Evolutionary conservation across 2,888 invertebrate genomes (phyloP).

Genomic region (Macrophya annulata): DNA sequence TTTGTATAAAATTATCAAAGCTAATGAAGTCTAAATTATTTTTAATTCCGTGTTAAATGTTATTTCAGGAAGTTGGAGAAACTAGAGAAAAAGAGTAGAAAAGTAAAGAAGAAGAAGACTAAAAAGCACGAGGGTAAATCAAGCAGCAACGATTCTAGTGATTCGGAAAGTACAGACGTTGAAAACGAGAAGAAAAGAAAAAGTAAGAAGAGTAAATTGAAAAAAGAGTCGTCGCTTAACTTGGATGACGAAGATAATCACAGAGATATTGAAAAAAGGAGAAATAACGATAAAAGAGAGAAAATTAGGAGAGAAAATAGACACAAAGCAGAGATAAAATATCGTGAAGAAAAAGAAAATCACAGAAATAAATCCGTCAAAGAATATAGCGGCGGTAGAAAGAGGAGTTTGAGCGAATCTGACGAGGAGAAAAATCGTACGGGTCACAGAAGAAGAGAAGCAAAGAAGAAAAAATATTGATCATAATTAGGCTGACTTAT

Average conservation of each 20-base stretch:
- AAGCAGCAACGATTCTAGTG: constrained; percentile 64
- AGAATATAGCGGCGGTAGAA: constrained; percentile 61
- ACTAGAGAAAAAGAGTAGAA: constrained; percentile 83
- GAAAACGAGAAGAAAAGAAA: constrained; percentile 62
- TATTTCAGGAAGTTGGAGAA: constrained; percentile 85
- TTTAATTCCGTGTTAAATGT: constrained; percentile 44
- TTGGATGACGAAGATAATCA: constrained; percentile 50
- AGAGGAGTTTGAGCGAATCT: constrained; percentile 63
- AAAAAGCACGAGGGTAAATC: constrained; percentile 62
- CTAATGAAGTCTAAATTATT: constrained; percentile 12
- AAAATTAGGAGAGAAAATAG: constrained; percentile 52
- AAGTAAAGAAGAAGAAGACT: constrained; percentile 68
- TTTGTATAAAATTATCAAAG: not conserved
- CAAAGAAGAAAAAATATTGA: constrained; percentile 61
- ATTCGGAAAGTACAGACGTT: constrained; percentile 62
- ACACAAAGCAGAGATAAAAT: constrained; percentile 64
- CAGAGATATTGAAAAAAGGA: constrained; percentile 36
- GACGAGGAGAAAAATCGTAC: constrained; percentile 61
- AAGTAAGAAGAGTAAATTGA: constrained; percentile 60
- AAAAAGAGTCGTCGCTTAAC: constrained; percentile 57
- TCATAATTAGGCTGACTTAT: not conserved
- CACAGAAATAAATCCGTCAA: constrained; percentile 65
- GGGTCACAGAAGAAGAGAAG: constrained; percentile 58
- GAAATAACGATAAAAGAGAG: constrained; percentile 52
- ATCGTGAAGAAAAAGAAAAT: constrained; percentile 67